A percentile compares a stretch with the other conserved stretches of the same genome.
These are phyloP conservation scores for Pseudomyrmex concolor DNA, from an alignment of 1,140 invertebrate genomes.

Conservation along the genomic window DNA sequence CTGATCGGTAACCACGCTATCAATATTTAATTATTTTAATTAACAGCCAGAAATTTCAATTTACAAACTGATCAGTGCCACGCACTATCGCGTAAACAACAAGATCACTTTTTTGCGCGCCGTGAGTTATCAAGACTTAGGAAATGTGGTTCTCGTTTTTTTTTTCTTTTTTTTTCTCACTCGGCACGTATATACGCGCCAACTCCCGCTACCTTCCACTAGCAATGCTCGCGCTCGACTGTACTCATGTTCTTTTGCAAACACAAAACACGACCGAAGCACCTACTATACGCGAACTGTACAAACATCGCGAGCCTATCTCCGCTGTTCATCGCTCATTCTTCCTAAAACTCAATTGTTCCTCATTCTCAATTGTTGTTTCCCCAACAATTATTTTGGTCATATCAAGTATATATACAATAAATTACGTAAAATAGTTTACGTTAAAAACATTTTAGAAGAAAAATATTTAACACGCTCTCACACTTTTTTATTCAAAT, in stretches of 20 bases:
- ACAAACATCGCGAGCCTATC: neutral
- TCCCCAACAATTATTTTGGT: no score
- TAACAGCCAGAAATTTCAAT: no score
- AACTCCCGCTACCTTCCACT: constrained; percentile 32
- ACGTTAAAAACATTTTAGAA: no score
- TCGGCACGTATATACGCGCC: constrained; percentile 1
- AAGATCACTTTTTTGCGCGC: constrained; percentile 18
- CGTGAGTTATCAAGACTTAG: constrained; percentile 66
- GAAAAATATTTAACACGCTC: no score
- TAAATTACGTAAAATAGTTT: neutral
- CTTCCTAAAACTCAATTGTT: neutral
- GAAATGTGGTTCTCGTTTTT: constrained; percentile 64
- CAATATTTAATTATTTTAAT: no score
- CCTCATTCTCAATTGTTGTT: neutral
- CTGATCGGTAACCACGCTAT: no score
- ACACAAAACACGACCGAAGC: neutral
- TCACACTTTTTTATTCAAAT: no score
- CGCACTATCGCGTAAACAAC: constrained; percentile 7
- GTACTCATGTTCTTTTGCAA: constrained; percentile 10
- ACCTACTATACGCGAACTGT: constrained; percentile 19
- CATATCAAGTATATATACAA: neutral
- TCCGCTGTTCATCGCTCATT: constrained; percentile 6
- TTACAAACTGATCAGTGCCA: no score
- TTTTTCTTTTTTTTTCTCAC: constrained; percentile 51
- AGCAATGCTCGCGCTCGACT: constrained; percentile 3